Percentiles rank a stretch among this genome's conserved stretches.
Conservation (phyloP, 1,140 invertebrate genomes). For the Babylonia areolata region DNA sequence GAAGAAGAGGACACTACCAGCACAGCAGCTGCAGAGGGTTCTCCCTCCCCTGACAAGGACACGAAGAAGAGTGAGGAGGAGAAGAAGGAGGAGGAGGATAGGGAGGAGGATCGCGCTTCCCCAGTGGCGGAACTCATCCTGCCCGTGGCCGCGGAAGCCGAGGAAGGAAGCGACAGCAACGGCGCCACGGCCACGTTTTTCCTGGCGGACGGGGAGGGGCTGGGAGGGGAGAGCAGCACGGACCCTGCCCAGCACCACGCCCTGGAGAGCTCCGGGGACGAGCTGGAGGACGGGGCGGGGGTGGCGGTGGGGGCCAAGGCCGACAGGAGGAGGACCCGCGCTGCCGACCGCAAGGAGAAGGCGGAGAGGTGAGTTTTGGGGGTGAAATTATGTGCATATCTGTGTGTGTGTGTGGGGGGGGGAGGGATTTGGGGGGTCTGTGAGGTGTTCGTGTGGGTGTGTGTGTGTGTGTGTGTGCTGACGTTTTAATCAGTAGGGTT, state of each 20-base stretch:
- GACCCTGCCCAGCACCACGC: neutral
- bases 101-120: neutral
- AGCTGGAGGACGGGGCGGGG: neutral
- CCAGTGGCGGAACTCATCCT: neutral
- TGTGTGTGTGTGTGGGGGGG: too few species aligned
- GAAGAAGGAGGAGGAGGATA: neutral
- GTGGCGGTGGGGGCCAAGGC: too few species aligned
- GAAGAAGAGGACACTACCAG: too few species aligned
- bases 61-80: too few species aligned
- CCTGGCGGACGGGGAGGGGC: neutral
- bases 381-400: neutral
- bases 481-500: neutral
- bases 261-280: conserved; percentile 7
- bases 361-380: conserved; percentile 30
- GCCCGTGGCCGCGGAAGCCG: neutral
- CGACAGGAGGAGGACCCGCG: conserved; percentile 10
- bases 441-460: neutral
- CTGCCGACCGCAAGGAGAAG: conserved; percentile 10
- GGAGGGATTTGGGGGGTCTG: too few species aligned
- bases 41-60: neutral
- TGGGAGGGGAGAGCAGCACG: conserved; percentile 27
- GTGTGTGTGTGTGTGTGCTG: neutral
- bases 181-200: neutral
- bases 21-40: neutral
- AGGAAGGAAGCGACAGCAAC: neutral